These are phyloP conservation scores for Nematostella vectensis DNA, from an alignment of 92 coral and sea anemone genomes.

Conservation along the genomic window DNA sequence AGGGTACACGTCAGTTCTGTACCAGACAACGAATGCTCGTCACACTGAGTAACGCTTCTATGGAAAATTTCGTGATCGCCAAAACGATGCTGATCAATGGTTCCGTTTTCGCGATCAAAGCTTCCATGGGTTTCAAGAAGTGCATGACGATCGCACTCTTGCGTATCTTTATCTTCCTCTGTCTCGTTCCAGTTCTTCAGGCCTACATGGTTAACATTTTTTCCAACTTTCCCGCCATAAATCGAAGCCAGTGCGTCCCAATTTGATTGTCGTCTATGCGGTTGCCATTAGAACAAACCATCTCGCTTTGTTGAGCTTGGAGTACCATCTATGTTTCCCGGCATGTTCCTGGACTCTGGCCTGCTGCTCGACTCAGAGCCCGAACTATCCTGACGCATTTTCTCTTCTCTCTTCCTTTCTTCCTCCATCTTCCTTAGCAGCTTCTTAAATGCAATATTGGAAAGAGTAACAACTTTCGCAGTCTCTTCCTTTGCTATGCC, in stretches of 20 bases:
- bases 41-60: too few species aligned
- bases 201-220: neutral
- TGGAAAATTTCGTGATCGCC: too few species aligned
- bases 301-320: neutral
- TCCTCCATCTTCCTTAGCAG: constrained; percentile 44
- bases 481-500: constrained; percentile 13
- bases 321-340: neutral
- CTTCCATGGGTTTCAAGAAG: too few species aligned
- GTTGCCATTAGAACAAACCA: constrained; percentile 35
- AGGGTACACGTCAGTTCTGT: too few species aligned
- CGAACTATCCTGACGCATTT: constrained; percentile 11
- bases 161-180: constrained; percentile 1
- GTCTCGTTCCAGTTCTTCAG: neutral
- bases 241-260: neutral
- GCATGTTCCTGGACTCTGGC: constrained; percentile 25
- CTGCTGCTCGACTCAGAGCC: constrained; percentile 10
- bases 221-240: neutral
- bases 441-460: constrained; percentile 47
- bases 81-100: too few species aligned
- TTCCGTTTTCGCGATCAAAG: too few species aligned
- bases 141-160: too few species aligned
- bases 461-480: constrained; percentile 20
- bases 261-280: constrained; percentile 19
- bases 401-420: constrained; percentile 9
- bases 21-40: too few species aligned